Base-by-base conservation (phyloP, 1,140 invertebrate genomes). In the Bombus pyrosoma region DNA sequence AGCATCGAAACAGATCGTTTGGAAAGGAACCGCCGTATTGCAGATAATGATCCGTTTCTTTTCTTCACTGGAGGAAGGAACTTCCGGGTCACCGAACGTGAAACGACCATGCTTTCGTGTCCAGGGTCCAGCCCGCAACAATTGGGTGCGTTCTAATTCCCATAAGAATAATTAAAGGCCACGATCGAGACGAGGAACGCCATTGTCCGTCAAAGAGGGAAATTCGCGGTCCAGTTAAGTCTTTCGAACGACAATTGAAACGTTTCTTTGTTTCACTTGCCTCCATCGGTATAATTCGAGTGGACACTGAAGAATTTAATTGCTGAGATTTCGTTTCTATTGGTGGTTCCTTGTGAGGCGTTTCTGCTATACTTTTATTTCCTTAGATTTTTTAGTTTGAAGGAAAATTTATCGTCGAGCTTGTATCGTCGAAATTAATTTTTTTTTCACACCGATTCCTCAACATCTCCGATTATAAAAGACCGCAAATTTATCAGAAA, bases 161-260 rank as follows among this genome's bases (percentile, higher is more conserved):
- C 41, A 28, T 57, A 83, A 47, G 62, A 83, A 68, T 83, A 76
- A 83, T 83, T 83, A 76, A 83, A 83, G 41, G 25, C 59, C 13
- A n/a, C 32, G 81, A 83, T 76, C 57, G 59, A 32, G 8, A n/a
- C 66, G 25, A 32, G 47, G 32, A 9, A 39, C 59, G 32, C 9
- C 57, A 76, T 76, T 76, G 81, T 68, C 62, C 62, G 22, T 22
- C 39, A 62, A 41, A 66, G 32, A 75, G 69, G 64, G 39, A 83
- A 89, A 89, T 89, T 83, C 76, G 85, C 78, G 71, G 68, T 75
- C 57, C 78, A 85, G 77, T 87, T 87, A 85, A 81, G 66, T 76
- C 72, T 47, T 53, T 64, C 66, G 88, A 80, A 43, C 25, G n/a
- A 57, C 59, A 34, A 89, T 84, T 89, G 59, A 57, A 43, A 85